Evolutionary conservation across 2,113 vertebrate species (phyloP), one percentile per base, ranked within the genome.

Genomic region (Pachypanchax playfairii): DNA sequence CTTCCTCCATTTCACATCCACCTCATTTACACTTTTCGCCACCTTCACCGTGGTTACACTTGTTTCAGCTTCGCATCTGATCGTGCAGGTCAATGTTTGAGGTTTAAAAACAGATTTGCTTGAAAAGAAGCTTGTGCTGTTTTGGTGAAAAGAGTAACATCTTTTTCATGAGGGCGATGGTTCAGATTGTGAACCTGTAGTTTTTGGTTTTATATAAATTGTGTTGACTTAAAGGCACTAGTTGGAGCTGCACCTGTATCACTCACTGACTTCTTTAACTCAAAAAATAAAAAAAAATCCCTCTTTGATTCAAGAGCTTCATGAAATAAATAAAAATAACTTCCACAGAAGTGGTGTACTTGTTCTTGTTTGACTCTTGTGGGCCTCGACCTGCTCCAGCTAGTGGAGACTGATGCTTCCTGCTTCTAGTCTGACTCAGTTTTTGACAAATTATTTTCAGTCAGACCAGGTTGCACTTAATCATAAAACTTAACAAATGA

Each of bases 51-150:
- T 2, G 53, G 52, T 80, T 31, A 73, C 64, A 73, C 73, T 60
- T 67, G 39, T 48, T 65, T 56, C 48, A 69, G n/a, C 57, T 59
- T 69, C 64, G 54, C 26, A 62, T 65, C 70, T 66, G 58, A 73
- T 66, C 4, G 0, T 20, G 14, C 41, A 58, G 50, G 39, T 69
- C 20, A 14, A 10, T 20, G 17, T 70, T 50, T 42, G 31, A 64
- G 46, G 20, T 56, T 13, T 48, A 5, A 25, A 62, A 50, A 48
- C 21, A 48, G 21, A 15, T 14, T 18, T 25, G 17, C 6, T 18
- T 17, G 6, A 50, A 2, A 24, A 43, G 14, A 60, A 46, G 31
- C 11, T 42, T 60, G 59, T 74, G 44, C 39, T 48, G 9, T 48
- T 29, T 13, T 49, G 22, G 18, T 15, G 42, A 44, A 22, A 2